Evolutionary conservation across 2,113 vertebrate species (phyloP).

Genomic region (Herpetotheres cachinnans): DNA sequence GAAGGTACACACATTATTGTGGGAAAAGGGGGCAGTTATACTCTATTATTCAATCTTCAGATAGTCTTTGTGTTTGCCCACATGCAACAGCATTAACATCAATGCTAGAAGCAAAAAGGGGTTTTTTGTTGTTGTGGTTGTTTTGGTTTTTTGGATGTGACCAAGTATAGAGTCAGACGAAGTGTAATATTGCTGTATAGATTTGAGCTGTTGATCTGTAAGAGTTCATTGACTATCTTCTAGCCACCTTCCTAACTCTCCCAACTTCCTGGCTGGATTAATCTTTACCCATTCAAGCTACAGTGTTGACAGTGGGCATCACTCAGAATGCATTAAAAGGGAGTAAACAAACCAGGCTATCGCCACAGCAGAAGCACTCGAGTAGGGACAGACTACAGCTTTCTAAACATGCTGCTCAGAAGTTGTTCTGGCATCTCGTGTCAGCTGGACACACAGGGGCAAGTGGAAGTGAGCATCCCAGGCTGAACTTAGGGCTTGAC

Average conservation of each 20-base stretch:
- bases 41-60: background rate
- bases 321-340: background rate
- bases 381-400: background rate
- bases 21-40: background rate
- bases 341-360: background rate
- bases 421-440: background rate
- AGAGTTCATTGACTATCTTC: background rate
- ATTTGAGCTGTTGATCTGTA: background rate
- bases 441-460: background rate
- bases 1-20: background rate
- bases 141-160: background rate
- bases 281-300: background rate
- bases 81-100: background rate
- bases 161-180: background rate
- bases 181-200: background rate
- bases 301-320: background rate
- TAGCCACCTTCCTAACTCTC: background rate
- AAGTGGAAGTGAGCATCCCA: background rate
- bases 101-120: background rate
- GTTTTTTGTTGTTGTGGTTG: background rate
- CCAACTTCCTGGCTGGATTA: background rate
- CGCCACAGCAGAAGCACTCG: background rate
- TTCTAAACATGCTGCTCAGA: background rate
- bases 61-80: background rate
- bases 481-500: background rate